Conservation (phyloP, 2,888 invertebrate species). For the Aquatica leii region DNA sequence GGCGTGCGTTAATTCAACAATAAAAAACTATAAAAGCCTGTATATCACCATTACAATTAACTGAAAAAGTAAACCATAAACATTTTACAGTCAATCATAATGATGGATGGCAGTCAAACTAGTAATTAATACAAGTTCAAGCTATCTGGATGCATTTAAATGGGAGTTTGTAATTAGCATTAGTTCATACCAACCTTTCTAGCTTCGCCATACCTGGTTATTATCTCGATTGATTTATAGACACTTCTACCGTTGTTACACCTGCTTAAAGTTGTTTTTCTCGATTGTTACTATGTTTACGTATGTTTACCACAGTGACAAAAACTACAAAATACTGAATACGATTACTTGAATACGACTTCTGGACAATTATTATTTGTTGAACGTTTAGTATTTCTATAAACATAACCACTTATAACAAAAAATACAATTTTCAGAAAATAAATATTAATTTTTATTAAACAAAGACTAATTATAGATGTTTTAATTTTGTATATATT, state of each 20-base stretch:
- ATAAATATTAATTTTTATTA: too few relatives aligned
- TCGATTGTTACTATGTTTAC: constrained; percentile 22
- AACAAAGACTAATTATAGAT: too few relatives aligned
- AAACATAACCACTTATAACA: too few relatives aligned
- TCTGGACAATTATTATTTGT: too few relatives aligned
- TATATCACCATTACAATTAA: constrained; percentile 12
- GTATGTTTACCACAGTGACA: constrained; percentile 15
- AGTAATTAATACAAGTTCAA: constrained; percentile 46
- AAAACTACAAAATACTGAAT: too few relatives aligned
- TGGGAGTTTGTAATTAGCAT: constrained; percentile 41
- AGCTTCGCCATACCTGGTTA: constrained; percentile 37
- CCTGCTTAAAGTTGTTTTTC: constrained; percentile 40
- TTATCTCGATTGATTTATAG: constrained; percentile 44
- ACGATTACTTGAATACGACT: too few relatives aligned
- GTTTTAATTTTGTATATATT: too few relatives aligned
- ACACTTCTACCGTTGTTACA: constrained; percentile 39
- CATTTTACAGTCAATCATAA: constrained; percentile 28
- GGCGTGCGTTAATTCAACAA: constrained; percentile 1
- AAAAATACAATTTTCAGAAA: too few relatives aligned
- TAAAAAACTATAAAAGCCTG: constrained; percentile 11
- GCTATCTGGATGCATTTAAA: constrained; percentile 35
- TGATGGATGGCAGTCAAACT: constrained; percentile 46
- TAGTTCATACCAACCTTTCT: constrained; percentile 38
- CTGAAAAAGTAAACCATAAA: constrained; percentile 21
- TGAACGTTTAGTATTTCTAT: too few relatives aligned